These are phyloP conservation scores for Labrus mixtus DNA, from an alignment of 2,113 vertebrate species.

Conservation along the genomic window DNA sequence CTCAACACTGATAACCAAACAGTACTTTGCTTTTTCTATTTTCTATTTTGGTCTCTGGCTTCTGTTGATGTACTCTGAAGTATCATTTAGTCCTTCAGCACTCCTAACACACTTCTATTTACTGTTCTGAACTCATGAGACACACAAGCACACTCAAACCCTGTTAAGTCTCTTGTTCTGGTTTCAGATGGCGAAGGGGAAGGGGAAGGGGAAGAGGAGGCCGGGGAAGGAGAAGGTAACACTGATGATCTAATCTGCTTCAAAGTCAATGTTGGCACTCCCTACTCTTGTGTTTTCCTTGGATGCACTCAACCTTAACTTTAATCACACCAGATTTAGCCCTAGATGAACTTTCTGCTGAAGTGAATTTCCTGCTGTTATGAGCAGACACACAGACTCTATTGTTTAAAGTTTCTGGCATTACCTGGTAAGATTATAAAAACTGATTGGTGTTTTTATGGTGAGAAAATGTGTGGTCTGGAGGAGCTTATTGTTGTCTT, in stretches of 20 bases:
- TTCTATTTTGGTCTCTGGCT: background rate
- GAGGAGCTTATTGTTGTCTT: background rate
- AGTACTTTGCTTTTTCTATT: background rate
- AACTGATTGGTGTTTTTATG: background rate
- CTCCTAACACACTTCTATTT: background rate
- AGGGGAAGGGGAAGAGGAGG: constrained; percentile 66
- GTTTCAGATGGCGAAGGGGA: constrained; percentile 72
- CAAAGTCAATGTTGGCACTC: background rate
- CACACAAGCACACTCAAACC: background rate
- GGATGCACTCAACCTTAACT: background rate
- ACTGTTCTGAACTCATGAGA: background rate
- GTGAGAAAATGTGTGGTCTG: background rate
- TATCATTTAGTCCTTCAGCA: background rate
- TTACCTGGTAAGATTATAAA: background rate
- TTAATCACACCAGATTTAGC: background rate
- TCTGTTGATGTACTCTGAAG: background rate
- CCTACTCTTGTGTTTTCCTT: constrained; percentile 12
- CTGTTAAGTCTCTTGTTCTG: constrained; percentile 13
- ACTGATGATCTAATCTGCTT: background rate
- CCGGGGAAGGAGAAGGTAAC: constrained; percentile 70
- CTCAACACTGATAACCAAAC: background rate
- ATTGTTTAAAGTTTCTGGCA: background rate
- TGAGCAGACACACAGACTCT: background rate
- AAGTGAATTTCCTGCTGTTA: background rate
- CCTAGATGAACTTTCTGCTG: background rate